phyloP scores from a whole-genome alignment of 2,888 invertebrate genomes.

The Petrolisthes manimaculis region DNA sequence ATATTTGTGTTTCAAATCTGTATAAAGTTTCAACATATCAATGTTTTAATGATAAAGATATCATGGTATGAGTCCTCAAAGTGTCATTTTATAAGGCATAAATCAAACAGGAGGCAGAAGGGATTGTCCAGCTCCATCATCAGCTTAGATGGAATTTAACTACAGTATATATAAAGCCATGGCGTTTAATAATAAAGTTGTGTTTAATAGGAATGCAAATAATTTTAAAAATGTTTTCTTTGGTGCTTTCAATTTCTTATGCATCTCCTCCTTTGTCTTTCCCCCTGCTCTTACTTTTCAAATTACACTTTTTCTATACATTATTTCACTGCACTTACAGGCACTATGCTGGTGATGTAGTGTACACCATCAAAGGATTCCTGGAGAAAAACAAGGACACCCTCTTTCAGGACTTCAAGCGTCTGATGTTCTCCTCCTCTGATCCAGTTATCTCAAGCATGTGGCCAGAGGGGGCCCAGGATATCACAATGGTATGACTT shows the following conservation, averaged over 20 bases:
- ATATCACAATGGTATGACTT: conserved; percentile 82
- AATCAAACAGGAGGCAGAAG: too few species aligned
- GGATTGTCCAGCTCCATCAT: too few species aligned
- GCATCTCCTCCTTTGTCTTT: not conserved
- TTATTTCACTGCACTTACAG: conserved; percentile 72
- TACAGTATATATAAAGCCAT: too few species aligned
- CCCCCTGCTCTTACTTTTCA: too few species aligned
- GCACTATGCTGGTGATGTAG: conserved; percentile 97
- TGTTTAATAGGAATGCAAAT: not conserved
- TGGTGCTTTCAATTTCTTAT: too few species aligned
- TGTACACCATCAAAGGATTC: conserved; percentile 90
- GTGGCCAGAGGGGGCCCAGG: conserved; percentile 97
- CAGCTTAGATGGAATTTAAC: too few species aligned
- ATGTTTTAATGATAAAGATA: too few species aligned
- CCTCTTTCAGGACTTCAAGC: conserved; percentile 95
- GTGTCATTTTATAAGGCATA: too few species aligned
- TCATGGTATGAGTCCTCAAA: too few species aligned
- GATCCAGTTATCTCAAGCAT: conserved; percentile 84
- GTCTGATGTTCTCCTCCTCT: conserved; percentile 86
- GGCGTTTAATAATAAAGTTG: not conserved
- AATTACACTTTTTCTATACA: not conserved
- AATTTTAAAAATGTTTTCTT: not conserved
- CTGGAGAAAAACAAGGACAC: conserved; percentile 98
- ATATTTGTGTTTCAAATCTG: too few species aligned
- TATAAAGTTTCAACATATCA: too few species aligned